Evolutionary conservation across 2,113 vertebrate genomes (phyloP).

Genomic region (Sorex fumeus): DNA sequence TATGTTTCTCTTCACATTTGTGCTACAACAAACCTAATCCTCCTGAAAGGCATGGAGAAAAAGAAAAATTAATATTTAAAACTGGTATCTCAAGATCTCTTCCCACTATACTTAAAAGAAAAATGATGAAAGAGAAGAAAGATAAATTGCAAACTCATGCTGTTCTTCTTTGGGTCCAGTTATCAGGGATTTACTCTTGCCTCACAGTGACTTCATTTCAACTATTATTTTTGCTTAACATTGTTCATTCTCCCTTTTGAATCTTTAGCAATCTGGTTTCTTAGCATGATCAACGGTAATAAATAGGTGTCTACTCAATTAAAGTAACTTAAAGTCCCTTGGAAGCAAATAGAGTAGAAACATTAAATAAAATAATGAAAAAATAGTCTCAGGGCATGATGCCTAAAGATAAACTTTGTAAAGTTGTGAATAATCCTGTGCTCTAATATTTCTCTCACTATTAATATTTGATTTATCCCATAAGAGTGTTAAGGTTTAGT

Average conservation of each 20-base stretch:
- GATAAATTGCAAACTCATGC: background rate
- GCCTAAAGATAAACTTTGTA: background rate
- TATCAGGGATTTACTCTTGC: background rate
- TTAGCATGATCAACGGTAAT: background rate
- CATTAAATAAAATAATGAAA: background rate
- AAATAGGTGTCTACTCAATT: background rate
- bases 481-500: background rate
- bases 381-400: background rate
- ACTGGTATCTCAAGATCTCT: background rate
- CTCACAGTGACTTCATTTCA: background rate
- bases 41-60: background rate
- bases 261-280: background rate
- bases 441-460: slow-evolving; percentile 29
- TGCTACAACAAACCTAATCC: background rate
- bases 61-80: background rate
- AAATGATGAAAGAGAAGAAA: too few relatives aligned
- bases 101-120: background rate
- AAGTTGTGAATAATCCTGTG: background rate
- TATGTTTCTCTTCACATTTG: slow-evolving; percentile 36
- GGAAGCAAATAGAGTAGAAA: background rate
- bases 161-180: background rate
- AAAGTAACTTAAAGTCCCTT: background rate
- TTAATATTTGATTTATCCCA: slow-evolving; percentile 18
- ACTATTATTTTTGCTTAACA: background rate
- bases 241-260: background rate